A percentile compares a stretch with the other conserved stretches of the same genome.
These are phyloP conservation scores for Neomorphus geoffroyi DNA, from an alignment of 2,797 vertebrate species.

Conservation along the genomic window DNA sequence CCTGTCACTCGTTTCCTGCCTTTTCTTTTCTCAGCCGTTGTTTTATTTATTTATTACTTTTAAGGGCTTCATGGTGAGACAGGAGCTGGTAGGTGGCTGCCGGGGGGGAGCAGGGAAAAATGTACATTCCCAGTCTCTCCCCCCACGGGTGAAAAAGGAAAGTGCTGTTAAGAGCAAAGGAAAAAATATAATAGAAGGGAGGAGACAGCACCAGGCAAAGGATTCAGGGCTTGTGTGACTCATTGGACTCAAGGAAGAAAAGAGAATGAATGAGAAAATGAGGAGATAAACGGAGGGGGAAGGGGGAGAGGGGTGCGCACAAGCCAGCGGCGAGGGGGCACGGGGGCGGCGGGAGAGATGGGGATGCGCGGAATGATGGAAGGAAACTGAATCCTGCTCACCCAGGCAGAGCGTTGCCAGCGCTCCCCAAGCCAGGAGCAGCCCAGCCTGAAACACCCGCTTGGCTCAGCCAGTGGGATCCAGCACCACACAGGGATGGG, in stretches of 20 bases:
- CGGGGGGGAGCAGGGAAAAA: not conserved
- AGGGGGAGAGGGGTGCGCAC: not conserved
- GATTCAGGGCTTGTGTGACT: conserved; percentile 57
- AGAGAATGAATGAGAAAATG: conserved; percentile 46
- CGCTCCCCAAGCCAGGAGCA: fast-evolving
- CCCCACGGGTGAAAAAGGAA: conserved; percentile 33
- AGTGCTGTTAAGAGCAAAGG: conserved; percentile 46
- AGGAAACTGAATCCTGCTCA: not conserved
- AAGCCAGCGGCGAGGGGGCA: not conserved
- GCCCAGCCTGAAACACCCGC: not conserved
- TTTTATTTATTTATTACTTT: conserved; percentile 69
- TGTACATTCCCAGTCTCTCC: not conserved
- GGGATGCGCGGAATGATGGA: not conserved
- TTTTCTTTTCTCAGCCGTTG: conserved; percentile 44
- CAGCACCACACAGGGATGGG: fast-evolving
- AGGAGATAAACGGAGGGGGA: conserved; percentile 39
- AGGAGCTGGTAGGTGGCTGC: not conserved
- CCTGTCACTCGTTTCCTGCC: conserved; percentile 61
- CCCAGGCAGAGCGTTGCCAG: not conserved
- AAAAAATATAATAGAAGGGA: conserved; percentile 61
- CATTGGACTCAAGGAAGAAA: conserved; percentile 57
- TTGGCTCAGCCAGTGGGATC: too few species aligned
- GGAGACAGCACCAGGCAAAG: conserved; percentile 48
- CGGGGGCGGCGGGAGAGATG: not conserved
- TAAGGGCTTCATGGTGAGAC: conserved; percentile 43